Percentiles rank a stretch among this genome's conserved stretches.
These are phyloP conservation scores for Cacoxenus indagator DNA, from an alignment of 2,888 invertebrate genomes.

Conservation along the genomic window DNA sequence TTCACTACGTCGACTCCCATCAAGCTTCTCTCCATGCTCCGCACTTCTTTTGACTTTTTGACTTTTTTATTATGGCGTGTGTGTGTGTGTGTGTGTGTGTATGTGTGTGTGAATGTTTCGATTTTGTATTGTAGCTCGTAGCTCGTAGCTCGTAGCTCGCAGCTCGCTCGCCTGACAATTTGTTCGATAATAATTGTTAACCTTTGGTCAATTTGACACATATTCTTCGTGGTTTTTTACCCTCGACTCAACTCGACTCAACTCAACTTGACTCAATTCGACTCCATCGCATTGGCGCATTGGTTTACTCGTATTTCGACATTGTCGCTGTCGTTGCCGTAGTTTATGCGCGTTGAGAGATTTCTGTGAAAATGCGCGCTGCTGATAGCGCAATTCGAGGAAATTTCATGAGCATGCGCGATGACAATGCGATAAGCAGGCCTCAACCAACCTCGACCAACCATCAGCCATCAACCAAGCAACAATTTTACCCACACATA, in stretches of 20 bases:
- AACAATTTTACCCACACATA: not conserved
- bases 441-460: too few species aligned
- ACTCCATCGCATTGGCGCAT: too few species aligned
- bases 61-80: not conserved
- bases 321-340: slow-evolving; percentile 30
- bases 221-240: slow-evolving; percentile 41
- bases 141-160: not conserved
- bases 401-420: slow-evolving; percentile 4
- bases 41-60: too few species aligned
- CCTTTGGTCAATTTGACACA: slow-evolving; percentile 68
- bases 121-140: not conserved
- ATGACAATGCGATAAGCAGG: slow-evolving; percentile 8
- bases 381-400: slow-evolving; percentile 11
- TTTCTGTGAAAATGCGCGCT: slow-evolving; percentile 37
- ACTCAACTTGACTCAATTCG: too few species aligned
- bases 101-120: not conserved
- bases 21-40: too few species aligned
- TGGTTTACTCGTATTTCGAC: too few species aligned
- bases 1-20: too few species aligned
- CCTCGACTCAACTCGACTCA: too few species aligned
- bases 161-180: slow-evolving; percentile 61
- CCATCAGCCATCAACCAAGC: not conserved
- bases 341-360: slow-evolving; percentile 31
- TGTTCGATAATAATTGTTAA: slow-evolving; percentile 71
- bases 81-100: not conserved